Evolutionary conservation across 2,888 invertebrate genomes (phyloP), one percentile per base, ranked within the genome.

Genomic region (Cetonia aurata): DNA sequence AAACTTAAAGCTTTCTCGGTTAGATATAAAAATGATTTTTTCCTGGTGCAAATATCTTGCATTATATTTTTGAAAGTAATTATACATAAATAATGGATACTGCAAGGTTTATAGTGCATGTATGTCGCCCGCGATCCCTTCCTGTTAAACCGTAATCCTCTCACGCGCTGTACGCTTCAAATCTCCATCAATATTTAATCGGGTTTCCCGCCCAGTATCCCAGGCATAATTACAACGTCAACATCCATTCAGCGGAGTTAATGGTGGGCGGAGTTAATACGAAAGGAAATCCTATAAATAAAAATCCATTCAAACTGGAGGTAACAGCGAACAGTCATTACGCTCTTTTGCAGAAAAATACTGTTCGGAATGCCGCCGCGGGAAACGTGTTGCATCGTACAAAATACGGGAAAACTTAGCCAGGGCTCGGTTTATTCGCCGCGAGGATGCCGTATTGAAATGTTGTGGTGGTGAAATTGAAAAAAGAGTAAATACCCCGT

Each of bases 141-240:
- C 33, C 33, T 31, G 48, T 60, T 60, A 48, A 60, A 60, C 33
- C 48, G 60, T 60, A 60, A 60, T 60, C 48, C 12, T 31, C 60
- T 10, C 9, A 6, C 46, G 31, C 33, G 12, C 12, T 60, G 13
- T 13, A 60, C 15, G 46, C 33, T 48, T 13, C 46, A 60, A 31
- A 60, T 60, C 60, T 60, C 60, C 42, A 60, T 60, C 60, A 60
- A 60, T 60, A 60, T 60, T 48, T 60, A 60, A 48, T 48, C 60
- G 60, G 46, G 31, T 44, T 48, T 31, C 42, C 31, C 25, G 33
- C 31, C 10, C 8, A 50, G 46, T 46, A 60, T 46, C 33, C 60
- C 48, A 8, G 44, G 33, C 60, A 48, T 31, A 46, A 31, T 48
- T 60, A 60, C 60, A 48, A 60, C 48, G 17, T 60, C 60, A 48